phyloP scores from a whole-genome alignment of 1,140 invertebrate genomes.

The Eciton burchellii region DNA sequence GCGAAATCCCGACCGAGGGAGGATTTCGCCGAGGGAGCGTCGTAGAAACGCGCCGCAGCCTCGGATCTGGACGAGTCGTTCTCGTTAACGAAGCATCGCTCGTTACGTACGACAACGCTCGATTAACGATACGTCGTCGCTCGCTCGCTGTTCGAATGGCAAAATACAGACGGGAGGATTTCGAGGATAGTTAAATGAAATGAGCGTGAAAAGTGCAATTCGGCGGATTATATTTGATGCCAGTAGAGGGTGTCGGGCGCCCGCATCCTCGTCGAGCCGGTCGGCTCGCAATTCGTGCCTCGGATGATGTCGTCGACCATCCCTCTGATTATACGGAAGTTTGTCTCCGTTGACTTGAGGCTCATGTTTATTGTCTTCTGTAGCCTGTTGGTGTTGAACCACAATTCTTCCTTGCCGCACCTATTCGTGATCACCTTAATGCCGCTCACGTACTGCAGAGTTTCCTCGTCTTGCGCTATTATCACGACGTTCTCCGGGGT shows the following conservation, averaged over 20 bases:
- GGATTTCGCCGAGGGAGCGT: background rate
- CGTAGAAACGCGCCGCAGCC: background rate
- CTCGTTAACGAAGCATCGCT: background rate
- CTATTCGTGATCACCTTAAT: constrained; percentile 83
- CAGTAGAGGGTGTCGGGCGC: constrained; percentile 77
- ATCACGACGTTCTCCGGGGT: constrained; percentile 86
- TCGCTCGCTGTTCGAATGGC: constrained; percentile 1
- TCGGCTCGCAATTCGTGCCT: constrained; percentile 81
- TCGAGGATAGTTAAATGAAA: constrained; percentile 22
- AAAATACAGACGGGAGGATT: constrained; percentile 4
- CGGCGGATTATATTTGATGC: constrained; percentile 74
- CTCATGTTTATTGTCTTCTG: constrained; percentile 84
- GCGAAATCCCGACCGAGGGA: constrained; percentile 10
- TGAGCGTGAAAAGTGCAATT: constrained; percentile 51
- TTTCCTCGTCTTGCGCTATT: constrained; percentile 86
- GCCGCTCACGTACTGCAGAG: constrained; percentile 89
- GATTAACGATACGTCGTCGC: too few relatives aligned
- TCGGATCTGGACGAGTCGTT: background rate
- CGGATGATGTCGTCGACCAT: constrained; percentile 82
- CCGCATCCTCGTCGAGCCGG: constrained; percentile 43
- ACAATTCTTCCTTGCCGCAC: constrained; percentile 81
- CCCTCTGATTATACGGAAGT: constrained; percentile 81
- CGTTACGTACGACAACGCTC: background rate
- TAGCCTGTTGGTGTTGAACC: constrained; percentile 84
- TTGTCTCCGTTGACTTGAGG: constrained; percentile 79